Conservation (phyloP, 2,113 vertebrate genomes). For the Perccottus glenii region DNA sequence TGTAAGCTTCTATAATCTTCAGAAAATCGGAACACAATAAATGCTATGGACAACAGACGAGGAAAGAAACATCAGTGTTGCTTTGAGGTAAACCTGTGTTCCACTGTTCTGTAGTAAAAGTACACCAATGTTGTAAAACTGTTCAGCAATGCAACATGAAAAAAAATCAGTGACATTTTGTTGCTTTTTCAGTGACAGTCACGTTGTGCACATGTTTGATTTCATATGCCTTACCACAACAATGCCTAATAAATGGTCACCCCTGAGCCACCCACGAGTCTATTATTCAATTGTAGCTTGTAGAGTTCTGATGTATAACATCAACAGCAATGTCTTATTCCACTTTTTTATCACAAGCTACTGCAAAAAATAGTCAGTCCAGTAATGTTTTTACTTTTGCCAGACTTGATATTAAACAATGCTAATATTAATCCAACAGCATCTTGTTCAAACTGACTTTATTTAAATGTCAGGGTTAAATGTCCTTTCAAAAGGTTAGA, state of each 20-base stretch:
- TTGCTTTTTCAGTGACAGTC: constrained; percentile 46
- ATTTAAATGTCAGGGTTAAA: too few species aligned
- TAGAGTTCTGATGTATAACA: too few species aligned
- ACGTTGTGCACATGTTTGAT: constrained; percentile 38
- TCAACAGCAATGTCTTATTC: too few species aligned
- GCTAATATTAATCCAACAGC: too few species aligned
- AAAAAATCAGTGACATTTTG: constrained; percentile 17
- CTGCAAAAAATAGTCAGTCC: too few species aligned
- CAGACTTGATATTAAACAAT: too few species aligned
- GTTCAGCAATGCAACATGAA: constrained; percentile 33
- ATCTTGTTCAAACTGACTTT: too few species aligned
- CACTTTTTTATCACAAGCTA: too few species aligned
- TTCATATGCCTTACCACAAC: constrained; percentile 51
- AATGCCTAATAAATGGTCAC: constrained; percentile 58
- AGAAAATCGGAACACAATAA: not conserved
- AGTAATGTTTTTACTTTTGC: too few species aligned
- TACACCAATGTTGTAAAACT: constrained; percentile 34
- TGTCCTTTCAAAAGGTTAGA: too few species aligned
- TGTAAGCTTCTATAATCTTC: not conserved
- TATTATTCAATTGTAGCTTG: not conserved
- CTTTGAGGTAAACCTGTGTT: constrained; percentile 27
- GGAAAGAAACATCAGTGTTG: not conserved
- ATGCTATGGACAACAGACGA: not conserved
- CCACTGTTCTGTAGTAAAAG: constrained; percentile 16
- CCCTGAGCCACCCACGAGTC: not conserved